phyloP scores from a whole-genome alignment of 2,888 invertebrate genomes.

The Sinodicranocentrus sp. region DNA sequence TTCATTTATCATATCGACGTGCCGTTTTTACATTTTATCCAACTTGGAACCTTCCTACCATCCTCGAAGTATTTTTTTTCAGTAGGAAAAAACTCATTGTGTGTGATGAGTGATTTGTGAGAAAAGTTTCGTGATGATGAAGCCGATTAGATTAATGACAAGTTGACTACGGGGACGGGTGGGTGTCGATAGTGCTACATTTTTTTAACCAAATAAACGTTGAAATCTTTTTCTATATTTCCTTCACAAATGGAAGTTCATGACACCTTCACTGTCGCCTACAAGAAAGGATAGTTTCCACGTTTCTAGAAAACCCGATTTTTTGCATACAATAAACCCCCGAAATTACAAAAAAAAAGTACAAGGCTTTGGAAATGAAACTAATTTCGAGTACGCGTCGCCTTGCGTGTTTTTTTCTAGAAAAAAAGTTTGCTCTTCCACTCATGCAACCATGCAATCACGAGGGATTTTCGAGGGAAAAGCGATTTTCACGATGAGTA shows the following conservation, averaged over 20 bases:
- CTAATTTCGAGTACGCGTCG: conserved; percentile 30
- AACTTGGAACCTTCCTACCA: conserved; percentile 1
- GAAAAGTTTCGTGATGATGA: conserved; percentile 39
- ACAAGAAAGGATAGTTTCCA: no score
- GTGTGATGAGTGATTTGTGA: conserved; percentile 30
- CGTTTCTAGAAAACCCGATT: no score
- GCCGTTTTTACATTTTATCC: no score
- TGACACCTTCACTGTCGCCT: no score
- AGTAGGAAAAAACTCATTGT: conserved; percentile 5
- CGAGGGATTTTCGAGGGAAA: conserved; percentile 32
- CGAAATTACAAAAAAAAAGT: neutral
- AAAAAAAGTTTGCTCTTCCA: neutral
- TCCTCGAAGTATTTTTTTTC: neutral
- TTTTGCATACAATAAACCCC: neutral
- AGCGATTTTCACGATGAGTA: conserved; percentile 27
- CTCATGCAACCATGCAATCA: conserved; percentile 58
- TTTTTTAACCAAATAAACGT: no score
- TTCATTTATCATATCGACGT: conserved; percentile 18
- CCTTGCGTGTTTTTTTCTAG: neutral
- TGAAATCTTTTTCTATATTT: no score
- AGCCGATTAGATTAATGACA: conserved; percentile 52
- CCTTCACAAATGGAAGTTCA: no score
- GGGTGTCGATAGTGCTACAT: no score
- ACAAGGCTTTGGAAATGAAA: conserved; percentile 24
- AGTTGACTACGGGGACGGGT: conserved; percentile 1